Conservation (phyloP, 2,888 invertebrate genomes). For the Nomada lathburiana region DNA sequence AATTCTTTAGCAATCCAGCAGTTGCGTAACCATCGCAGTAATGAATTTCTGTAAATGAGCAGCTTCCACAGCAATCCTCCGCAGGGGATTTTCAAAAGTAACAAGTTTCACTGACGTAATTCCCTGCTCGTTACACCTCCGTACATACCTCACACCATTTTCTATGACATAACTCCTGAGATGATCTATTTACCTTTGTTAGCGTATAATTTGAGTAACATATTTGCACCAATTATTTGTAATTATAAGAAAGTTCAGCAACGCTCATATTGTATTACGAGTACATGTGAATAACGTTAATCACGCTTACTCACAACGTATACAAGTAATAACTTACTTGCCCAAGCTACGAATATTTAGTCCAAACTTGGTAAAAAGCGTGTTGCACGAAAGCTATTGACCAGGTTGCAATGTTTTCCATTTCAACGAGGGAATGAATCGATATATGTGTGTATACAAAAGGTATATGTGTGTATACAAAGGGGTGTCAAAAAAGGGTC, state of each 20-base stretch:
- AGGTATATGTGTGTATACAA: too few species aligned
- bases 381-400: not conserved
- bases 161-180: slow-evolving; percentile 1
- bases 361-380: too few species aligned
- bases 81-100: slow-evolving; percentile 2
- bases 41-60: slow-evolving; percentile 11
- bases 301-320: too few species aligned
- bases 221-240: not conserved
- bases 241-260: not conserved
- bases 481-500: too few species aligned
- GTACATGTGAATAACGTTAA: too few species aligned
- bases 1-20: not conserved
- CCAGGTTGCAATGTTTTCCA: not conserved
- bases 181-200: not conserved
- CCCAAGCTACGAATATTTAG: too few species aligned
- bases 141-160: not conserved
- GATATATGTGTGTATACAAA: too few species aligned
- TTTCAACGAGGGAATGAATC: not conserved
- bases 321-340: too few species aligned
- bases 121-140: not conserved
- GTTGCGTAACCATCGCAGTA: not conserved
- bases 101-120: slow-evolving; percentile 12
- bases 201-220: not conserved
- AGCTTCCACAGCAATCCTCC: not conserved
- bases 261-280: too few species aligned